These are phyloP conservation scores for Himalopsyche phryganea DNA, from an alignment of 1,140 invertebrate species.

Conservation along the genomic window DNA sequence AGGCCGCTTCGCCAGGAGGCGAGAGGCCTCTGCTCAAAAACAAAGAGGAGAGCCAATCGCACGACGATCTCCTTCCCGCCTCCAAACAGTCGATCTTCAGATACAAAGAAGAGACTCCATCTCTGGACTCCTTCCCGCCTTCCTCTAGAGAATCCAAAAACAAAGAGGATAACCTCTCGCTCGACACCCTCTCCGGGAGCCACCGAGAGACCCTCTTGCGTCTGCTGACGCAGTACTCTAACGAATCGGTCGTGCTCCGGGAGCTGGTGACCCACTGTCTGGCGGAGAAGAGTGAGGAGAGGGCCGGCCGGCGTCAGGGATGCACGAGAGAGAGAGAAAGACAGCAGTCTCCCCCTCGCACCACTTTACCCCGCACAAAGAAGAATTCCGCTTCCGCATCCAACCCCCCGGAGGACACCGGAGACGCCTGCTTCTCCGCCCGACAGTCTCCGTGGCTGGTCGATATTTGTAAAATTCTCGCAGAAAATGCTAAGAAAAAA, in stretches of 20 bases:
- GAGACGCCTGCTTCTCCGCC: constrained; percentile 13
- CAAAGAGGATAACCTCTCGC: constrained; percentile 17
- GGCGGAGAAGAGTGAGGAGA: constrained; percentile 16
- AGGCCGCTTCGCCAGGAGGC: constrained; percentile 2
- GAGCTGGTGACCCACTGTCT: constrained; percentile 33
- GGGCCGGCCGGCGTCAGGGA: background rate
- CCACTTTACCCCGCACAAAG: constrained; percentile 25
- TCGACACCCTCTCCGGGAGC: constrained; percentile 27
- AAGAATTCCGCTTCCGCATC: constrained; percentile 7
- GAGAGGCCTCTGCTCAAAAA: constrained; percentile 6
- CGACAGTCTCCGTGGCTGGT: constrained; percentile 31
- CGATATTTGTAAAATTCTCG: constrained; percentile 31
- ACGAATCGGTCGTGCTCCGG: constrained; percentile 29
- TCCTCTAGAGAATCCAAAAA: constrained; percentile 2
- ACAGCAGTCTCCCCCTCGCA: constrained; percentile 27
- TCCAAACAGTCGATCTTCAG: constrained; percentile 11
- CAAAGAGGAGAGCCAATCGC: constrained; percentile 15
- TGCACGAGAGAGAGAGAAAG: constrained; percentile 4
- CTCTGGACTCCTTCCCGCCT: constrained; percentile 15
- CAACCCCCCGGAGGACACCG: constrained; percentile 6
- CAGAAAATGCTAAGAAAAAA: constrained; percentile 35
- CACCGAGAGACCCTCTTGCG: constrained; percentile 29
- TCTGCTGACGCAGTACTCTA: constrained; percentile 31
- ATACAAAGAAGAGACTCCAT: constrained; percentile 25
- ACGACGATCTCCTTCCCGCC: constrained; percentile 8